phyloP scores from a whole-genome alignment of 2,888 invertebrate genomes.

The Papilio demoleus region DNA sequence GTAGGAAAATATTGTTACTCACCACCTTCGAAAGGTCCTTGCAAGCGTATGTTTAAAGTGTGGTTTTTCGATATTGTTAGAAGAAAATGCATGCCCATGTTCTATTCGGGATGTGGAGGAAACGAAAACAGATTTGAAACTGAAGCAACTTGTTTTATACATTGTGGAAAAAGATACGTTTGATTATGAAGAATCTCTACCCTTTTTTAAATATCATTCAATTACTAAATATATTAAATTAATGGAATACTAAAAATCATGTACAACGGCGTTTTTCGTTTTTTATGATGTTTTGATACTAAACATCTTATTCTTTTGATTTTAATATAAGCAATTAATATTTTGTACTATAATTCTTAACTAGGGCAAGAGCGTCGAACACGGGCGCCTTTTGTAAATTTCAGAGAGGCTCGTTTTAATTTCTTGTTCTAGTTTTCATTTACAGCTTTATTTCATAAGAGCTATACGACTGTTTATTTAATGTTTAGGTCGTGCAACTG shows the following conservation, averaged over 20 bases:
- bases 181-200: too few relatives aligned
- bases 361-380: slow-evolving; percentile 21
- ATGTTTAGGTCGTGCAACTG: neutral
- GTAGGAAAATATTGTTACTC: slow-evolving; percentile 78
- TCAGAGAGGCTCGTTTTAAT: slow-evolving; percentile 14
- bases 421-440: slow-evolving; percentile 27
- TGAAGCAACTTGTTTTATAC: slow-evolving; percentile 56
- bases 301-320: neutral
- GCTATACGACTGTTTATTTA: slow-evolving; percentile 6
- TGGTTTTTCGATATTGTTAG: slow-evolving; percentile 73
- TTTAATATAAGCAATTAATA: slow-evolving; percentile 14
- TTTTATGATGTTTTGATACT: too few relatives aligned
- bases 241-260: too few relatives aligned
- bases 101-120: slow-evolving; percentile 77
- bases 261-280: too few relatives aligned
- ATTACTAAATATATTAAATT: too few relatives aligned
- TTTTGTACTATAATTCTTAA: slow-evolving; percentile 13
- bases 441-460: slow-evolving; percentile 10
- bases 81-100: slow-evolving; percentile 70
- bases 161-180: slow-evolving; percentile 55
- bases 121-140: slow-evolving; percentile 70
- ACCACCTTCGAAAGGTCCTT: slow-evolving; percentile 68
- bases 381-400: slow-evolving; percentile 26
- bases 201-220: too few relatives aligned
- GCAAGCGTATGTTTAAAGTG: slow-evolving; percentile 56